phyloP scores from a whole-genome alignment of 2,113 vertebrate genomes.

The Rostratula benghalensis region DNA sequence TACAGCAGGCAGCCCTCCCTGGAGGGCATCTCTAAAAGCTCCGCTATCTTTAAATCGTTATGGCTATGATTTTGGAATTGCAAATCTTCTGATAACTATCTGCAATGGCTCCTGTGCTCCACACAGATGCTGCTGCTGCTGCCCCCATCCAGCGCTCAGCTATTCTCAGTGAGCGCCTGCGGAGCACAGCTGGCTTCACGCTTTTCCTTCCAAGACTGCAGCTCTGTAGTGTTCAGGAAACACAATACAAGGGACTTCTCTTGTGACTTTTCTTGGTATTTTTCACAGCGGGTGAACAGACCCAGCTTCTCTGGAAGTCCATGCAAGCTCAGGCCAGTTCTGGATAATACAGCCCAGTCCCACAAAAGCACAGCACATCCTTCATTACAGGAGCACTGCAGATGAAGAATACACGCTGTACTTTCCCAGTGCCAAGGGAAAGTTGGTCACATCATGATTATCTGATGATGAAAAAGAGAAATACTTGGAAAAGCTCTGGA shows the following conservation, averaged over 20 bases:
- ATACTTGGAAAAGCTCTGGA: not conserved
- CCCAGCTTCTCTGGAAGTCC: not conserved
- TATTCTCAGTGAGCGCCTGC: not conserved
- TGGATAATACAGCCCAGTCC: not conserved
- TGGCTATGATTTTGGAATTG: not conserved
- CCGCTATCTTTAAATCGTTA: not conserved
- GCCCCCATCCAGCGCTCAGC: not conserved
- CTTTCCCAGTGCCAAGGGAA: slow-evolving; percentile 19
- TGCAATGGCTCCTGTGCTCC: not conserved
- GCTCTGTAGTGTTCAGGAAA: not conserved
- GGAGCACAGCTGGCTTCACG: not conserved
- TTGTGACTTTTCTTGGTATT: not conserved
- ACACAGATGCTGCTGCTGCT: not conserved
- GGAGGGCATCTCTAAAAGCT: not conserved
- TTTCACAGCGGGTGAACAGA: not conserved
- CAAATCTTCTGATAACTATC: not conserved
- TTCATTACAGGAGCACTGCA: not conserved
- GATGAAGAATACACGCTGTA: not conserved
- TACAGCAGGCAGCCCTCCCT: not conserved
- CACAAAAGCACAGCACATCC: not conserved
- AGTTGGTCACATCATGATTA: not conserved
- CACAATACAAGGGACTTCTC: not conserved
- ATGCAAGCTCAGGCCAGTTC: not conserved
- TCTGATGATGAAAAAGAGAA: not conserved
- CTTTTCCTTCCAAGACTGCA: not conserved